Evolutionary conservation across 92 coral and sea anemone species (phyloP).

Genomic region (Porites cylindrica): DNA sequence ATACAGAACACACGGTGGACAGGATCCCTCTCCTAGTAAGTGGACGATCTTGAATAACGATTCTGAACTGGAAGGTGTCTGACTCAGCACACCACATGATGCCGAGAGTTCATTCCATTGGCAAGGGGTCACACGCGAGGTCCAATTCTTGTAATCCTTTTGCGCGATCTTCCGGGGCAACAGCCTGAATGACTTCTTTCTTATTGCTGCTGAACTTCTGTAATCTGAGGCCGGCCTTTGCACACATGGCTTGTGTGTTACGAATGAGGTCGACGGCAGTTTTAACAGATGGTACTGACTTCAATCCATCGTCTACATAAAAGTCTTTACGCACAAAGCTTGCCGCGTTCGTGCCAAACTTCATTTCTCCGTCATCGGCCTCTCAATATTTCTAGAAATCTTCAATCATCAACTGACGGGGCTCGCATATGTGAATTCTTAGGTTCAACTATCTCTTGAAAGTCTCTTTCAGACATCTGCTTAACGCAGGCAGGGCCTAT

Average conservation of each 20-base stretch:
- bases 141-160: slow-evolving; percentile 54
- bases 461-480: slow-evolving; percentile 64
- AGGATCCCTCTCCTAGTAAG: slow-evolving; percentile 59
- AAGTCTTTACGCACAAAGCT: slow-evolving; percentile 43
- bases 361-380: slow-evolving; percentile 63
- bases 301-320: slow-evolving; percentile 71
- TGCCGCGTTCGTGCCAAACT: slow-evolving; percentile 53
- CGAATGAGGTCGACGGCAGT: slow-evolving; percentile 49
- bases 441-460: slow-evolving; percentile 27
- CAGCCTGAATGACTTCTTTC: slow-evolving; percentile 46
- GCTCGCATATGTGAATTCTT: background rate
- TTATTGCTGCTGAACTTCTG: slow-evolving; percentile 61
- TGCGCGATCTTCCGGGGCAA: slow-evolving; percentile 60
- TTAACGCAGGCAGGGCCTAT: slow-evolving; percentile 54
- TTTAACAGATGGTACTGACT: slow-evolving; percentile 34
- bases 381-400: slow-evolving; percentile 52
- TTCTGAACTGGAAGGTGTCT: slow-evolving; percentile 64
- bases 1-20: slow-evolving; percentile 63
- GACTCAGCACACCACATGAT: slow-evolving; percentile 59
- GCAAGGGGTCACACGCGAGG: slow-evolving; percentile 50
- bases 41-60: slow-evolving; percentile 66
- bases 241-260: slow-evolving; percentile 63
- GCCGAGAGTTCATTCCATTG: slow-evolving; percentile 60
- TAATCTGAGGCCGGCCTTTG: slow-evolving; percentile 67
- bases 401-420: slow-evolving; percentile 60